Conservation (phyloP, 2,888 invertebrate species). For the Malachius bipustulatus region DNA sequence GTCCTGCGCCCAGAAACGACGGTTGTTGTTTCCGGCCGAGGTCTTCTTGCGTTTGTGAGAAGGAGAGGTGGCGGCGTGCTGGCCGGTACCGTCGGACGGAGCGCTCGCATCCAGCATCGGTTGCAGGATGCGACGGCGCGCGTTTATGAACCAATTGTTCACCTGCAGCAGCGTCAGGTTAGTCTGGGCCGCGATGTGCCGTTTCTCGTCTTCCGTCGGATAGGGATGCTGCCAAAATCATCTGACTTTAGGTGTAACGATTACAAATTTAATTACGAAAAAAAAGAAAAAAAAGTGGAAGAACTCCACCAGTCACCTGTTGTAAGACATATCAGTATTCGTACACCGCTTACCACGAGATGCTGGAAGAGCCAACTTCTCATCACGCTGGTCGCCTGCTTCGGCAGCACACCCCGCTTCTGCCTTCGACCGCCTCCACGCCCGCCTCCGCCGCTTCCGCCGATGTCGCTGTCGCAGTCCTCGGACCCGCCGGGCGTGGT, state of each 20-base stretch:
- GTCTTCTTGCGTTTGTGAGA: conserved; percentile 47
- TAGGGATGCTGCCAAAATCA: conserved; percentile 70
- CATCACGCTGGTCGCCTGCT: conserved; percentile 94
- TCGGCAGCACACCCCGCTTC: conserved; percentile 85
- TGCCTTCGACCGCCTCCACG: conserved; percentile 47
- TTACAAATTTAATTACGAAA: too few relatives aligned
- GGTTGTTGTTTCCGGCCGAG: conserved; percentile 48
- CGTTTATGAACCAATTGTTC: conserved; percentile 86
- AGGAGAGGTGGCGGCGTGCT: conserved; percentile 24
- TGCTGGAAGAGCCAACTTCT: conserved; percentile 94
- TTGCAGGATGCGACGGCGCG: conserved; percentile 77
- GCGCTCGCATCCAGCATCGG: conserved; percentile 77
- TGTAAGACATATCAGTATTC: too few relatives aligned
- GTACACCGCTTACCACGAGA: conserved; percentile 77
- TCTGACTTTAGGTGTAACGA: not conserved
- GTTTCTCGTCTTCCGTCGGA: conserved; percentile 89
- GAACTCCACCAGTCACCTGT: not conserved
- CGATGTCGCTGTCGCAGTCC: conserved; percentile 42
- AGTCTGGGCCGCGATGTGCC: conserved; percentile 79
- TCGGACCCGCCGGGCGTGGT: conserved; percentile 48
- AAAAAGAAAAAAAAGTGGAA: not conserved
- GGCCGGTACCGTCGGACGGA: conserved; percentile 25
- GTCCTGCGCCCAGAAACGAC: conserved; percentile 65
- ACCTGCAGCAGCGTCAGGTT: conserved; percentile 78
- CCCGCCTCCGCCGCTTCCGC: conserved; percentile 25